Evolutionary conservation across 2,113 vertebrate species (phyloP).

Genomic region (Felis chaus): DNA sequence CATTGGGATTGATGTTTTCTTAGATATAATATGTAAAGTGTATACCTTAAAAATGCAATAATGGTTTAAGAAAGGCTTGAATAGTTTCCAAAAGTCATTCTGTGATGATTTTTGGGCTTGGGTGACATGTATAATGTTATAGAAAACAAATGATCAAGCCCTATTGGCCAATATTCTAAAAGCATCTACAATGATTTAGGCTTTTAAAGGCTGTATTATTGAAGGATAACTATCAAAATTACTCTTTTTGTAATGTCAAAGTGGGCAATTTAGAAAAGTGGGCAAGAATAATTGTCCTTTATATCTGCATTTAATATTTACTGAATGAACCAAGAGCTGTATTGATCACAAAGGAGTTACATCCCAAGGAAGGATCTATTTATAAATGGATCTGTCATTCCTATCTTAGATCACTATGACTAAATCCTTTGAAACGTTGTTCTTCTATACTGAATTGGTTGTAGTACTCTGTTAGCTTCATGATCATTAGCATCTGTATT

Average conservation of each 20-base stretch:
- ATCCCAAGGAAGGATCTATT: neutral
- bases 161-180: neutral
- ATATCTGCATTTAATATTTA: neutral
- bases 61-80: neutral
- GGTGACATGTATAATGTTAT: neutral
- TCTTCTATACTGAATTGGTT: neutral
- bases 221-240: neutral
- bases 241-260: neutral
- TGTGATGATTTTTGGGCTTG: neutral
- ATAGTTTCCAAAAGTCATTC: neutral
- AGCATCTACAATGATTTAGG: neutral
- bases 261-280: neutral
- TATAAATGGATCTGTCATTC: neutral
- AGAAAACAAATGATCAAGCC: neutral
- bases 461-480: neutral
- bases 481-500: neutral
- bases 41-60: neutral
- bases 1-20: neutral
- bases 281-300: neutral
- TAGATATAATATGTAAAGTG: neutral
- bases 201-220: neutral
- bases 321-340: neutral
- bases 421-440: neutral
- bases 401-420: neutral
- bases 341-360: neutral